phyloP scores from a whole-genome alignment of 2,797 vertebrate genomes.

The Diplodus sargus region DNA sequence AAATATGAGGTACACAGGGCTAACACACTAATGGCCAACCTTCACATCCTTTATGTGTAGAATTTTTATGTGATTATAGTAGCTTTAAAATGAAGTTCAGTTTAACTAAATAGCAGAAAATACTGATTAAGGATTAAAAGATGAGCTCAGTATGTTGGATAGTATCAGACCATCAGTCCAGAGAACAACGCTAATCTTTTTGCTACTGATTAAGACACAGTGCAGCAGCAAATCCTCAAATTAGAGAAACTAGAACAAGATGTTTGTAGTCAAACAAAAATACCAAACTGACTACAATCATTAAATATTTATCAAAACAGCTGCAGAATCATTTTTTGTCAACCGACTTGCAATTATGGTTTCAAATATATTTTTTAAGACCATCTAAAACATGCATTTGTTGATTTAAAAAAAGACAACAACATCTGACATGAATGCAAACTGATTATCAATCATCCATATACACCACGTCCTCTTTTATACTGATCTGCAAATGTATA shows the following conservation, averaged over 20 bases:
- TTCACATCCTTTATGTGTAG: constrained; percentile 9
- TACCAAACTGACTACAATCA: background rate
- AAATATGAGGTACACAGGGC: constrained; percentile 8
- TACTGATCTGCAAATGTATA: background rate
- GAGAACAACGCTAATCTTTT: background rate
- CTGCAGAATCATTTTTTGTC: background rate
- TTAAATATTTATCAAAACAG: too few species aligned
- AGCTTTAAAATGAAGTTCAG: constrained; percentile 10
- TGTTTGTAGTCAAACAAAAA: too few species aligned
- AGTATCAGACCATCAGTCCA: background rate
- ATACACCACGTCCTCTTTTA: background rate
- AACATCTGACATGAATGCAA: background rate
- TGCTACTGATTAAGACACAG: background rate
- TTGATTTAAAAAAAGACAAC: background rate
- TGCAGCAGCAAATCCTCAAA: background rate
- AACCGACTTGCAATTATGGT: background rate
- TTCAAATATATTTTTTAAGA: background rate
- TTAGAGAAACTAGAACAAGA: background rate
- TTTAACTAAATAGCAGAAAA: background rate
- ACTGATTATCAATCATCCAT: background rate
- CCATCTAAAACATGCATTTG: background rate
- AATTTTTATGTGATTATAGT: background rate
- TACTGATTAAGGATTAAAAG: background rate
- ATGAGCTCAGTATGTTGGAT: background rate
- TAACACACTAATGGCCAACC: constrained; percentile 17